phyloP scores from a whole-genome alignment of 2,113 vertebrate species.

The Solenodon paradoxus region DNA sequence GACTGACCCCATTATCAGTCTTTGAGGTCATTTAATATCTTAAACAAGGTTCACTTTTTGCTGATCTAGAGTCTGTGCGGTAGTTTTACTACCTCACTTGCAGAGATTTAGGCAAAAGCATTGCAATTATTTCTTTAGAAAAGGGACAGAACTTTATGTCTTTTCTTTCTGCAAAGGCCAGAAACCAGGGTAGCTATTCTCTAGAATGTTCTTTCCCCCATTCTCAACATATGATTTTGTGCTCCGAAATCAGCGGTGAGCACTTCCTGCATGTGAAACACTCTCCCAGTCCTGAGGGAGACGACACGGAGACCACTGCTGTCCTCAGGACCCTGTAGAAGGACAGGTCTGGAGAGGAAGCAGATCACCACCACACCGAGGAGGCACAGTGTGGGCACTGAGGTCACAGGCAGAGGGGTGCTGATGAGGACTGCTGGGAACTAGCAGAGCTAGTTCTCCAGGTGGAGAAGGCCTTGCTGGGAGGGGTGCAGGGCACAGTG shows the following conservation, averaged over 20 bases:
- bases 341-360: background rate
- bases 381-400: background rate
- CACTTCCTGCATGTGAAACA: background rate
- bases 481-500: background rate
- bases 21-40: slow-evolving; percentile 38
- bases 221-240: background rate
- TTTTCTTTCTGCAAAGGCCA: background rate
- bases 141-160: slow-evolving; percentile 23
- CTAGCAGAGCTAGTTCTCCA: background rate
- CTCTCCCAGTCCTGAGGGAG: background rate
- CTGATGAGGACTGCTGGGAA: background rate
- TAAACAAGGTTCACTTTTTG: slow-evolving; percentile 14
- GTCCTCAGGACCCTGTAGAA: background rate
- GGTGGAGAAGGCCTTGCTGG: background rate
- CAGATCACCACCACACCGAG: too few relatives aligned
- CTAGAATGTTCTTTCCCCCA: background rate
- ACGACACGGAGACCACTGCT: background rate
- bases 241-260: background rate
- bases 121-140: slow-evolving; percentile 7
- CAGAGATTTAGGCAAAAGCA: background rate
- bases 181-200: background rate
- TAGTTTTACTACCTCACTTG: background rate
- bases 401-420: background rate
- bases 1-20: slow-evolving; percentile 20
- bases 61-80: background rate